phyloP scores from a whole-genome alignment of 2,888 invertebrate species.

The Sepiola atlantica region DNA sequence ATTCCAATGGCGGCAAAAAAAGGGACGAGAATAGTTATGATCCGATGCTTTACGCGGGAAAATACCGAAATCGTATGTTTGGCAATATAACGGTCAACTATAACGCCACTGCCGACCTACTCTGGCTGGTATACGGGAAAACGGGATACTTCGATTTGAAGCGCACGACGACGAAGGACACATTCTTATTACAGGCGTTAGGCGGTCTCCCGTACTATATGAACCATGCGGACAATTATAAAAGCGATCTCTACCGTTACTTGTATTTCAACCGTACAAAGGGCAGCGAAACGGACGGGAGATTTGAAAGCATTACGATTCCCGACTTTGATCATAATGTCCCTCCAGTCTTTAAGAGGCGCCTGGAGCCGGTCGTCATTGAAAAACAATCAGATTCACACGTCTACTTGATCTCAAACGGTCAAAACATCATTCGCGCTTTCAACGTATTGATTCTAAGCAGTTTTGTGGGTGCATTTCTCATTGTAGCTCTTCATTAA shows the following conservation, averaged over 20 bases:
- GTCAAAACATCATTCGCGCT: background rate
- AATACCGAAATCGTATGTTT: conserved; percentile 53
- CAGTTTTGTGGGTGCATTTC: background rate
- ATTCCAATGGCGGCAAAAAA: background rate
- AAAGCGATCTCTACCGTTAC: conserved; percentile 49
- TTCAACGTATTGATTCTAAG: background rate
- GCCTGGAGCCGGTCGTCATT: background rate
- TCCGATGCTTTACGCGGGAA: conserved; percentile 50
- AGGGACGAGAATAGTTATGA: background rate
- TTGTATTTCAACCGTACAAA: conserved; percentile 49
- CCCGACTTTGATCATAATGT: conserved; percentile 53
- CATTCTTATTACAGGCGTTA: conserved; percentile 51
- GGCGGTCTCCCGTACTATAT: conserved; percentile 52
- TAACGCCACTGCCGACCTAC: conserved; percentile 47
- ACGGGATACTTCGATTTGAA: conserved; percentile 51
- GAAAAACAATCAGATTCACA: background rate
- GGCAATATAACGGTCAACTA: conserved; percentile 52
- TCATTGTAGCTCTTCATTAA: background rate
- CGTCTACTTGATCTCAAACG: background rate
- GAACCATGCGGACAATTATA: conserved; percentile 54
- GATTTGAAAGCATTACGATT: conserved; percentile 51
- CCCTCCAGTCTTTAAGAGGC: conserved; percentile 52
- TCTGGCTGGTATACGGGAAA: conserved; percentile 54
- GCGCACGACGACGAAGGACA: conserved; percentile 52
- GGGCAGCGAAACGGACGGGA: background rate